Percentiles rank a stretch among this genome's conserved stretches.
Conservation (phyloP, 2,888 invertebrate species). For the Drosophila formosana region DNA sequence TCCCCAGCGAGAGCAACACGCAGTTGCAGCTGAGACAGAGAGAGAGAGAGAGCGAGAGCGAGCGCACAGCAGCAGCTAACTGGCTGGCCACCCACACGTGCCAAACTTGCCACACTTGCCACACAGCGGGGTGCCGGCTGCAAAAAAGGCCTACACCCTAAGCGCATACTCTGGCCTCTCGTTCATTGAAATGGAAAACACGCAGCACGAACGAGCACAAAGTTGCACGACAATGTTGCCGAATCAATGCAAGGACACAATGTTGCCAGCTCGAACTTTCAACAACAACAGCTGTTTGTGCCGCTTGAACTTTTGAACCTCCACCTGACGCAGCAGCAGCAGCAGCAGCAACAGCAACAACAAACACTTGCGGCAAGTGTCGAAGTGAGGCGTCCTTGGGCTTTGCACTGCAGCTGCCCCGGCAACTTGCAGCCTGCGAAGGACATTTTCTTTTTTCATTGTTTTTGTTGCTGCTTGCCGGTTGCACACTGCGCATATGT, state of each 20-base stretch:
- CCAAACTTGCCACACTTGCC: constrained; percentile 11
- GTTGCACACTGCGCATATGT: constrained; percentile 49
- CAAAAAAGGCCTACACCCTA: constrained; percentile 8
- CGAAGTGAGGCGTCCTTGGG: constrained; percentile 61
- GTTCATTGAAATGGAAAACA: constrained; percentile 46
- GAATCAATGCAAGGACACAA: constrained; percentile 44
- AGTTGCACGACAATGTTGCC: constrained; percentile 57
- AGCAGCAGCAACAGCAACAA: constrained; percentile 33
- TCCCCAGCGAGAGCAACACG: constrained; percentile 33
- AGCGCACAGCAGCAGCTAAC: constrained; percentile 16
- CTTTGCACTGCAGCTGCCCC: constrained; percentile 32
- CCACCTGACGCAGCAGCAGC: constrained; percentile 62
- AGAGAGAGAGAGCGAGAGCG: not conserved
- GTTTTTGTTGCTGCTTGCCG: constrained; percentile 44
- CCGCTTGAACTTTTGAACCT: constrained; percentile 54
- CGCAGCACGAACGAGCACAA: constrained; percentile 19
- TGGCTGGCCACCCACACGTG: constrained; percentile 43
- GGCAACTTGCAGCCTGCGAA: constrained; percentile 68
- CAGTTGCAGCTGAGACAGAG: too few relatives aligned
- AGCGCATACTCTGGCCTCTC: constrained; percentile 31
- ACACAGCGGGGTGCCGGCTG: constrained; percentile 32
- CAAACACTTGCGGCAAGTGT: not conserved
- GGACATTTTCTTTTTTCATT: constrained; percentile 50
- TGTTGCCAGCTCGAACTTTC: constrained; percentile 42
- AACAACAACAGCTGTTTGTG: constrained; percentile 59